A percentile compares a stretch with the other conserved stretches of the same genome.
These are phyloP conservation scores for Scopus umbretta DNA, from an alignment of 2,113 vertebrate genomes.

Conservation along the genomic window DNA sequence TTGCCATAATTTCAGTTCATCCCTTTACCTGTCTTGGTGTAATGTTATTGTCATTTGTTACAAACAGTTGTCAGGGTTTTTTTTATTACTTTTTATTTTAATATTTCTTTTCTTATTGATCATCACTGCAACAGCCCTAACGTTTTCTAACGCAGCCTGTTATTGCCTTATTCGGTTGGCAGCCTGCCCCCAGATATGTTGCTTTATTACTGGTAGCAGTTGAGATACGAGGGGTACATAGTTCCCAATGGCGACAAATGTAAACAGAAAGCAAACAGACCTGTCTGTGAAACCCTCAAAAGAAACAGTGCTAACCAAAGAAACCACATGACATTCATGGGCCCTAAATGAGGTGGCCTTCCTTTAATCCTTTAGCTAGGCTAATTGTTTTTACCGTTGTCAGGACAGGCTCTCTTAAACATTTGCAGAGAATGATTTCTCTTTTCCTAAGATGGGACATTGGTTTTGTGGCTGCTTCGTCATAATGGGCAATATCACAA, in stretches of 20 bases:
- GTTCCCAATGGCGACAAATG: not conserved
- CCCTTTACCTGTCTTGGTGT: not conserved
- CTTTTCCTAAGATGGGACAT: not conserved
- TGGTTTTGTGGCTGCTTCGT: not conserved
- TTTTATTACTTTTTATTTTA: not conserved
- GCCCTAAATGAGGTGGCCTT: not conserved
- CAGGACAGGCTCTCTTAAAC: not conserved
- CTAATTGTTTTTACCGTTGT: not conserved
- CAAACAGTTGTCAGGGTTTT: accelerated
- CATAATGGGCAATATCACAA: not conserved
- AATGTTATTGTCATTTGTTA: not conserved
- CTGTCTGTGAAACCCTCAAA: not conserved
- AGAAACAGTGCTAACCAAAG: not conserved
- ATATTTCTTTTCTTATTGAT: not conserved
- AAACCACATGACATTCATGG: not conserved
- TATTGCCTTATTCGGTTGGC: not conserved
- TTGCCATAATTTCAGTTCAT: not conserved
- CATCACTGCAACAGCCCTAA: not conserved
- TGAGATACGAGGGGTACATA: not conserved
- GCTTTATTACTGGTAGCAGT: not conserved
- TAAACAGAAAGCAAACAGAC: slow-evolving; percentile 15
- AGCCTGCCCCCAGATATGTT: not conserved
- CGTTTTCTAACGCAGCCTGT: not conserved
- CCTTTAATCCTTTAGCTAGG: not conserved
- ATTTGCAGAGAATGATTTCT: not conserved